A percentile compares a stretch with the other conserved stretches of the same genome.
Evolutionary conservation across 2,797 vertebrate species (phyloP).

Genomic region (Malacoraja senta): DNA sequence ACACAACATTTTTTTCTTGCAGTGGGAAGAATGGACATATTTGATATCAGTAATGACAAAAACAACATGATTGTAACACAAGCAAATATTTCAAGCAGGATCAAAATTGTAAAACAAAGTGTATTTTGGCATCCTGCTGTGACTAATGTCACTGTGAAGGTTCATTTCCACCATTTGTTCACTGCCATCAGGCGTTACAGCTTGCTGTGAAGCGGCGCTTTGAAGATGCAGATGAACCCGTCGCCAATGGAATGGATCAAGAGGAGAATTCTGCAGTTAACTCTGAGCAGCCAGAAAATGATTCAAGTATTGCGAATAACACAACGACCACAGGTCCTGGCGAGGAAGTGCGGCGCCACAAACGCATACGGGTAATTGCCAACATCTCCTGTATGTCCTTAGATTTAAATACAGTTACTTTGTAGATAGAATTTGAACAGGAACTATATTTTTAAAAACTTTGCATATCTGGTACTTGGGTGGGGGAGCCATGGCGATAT

Average conservation of each 20-base stretch:
- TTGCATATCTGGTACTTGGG: background rate
- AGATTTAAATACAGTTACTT: background rate
- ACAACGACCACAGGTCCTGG: slow-evolving; percentile 69
- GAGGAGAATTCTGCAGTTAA: slow-evolving; percentile 55
- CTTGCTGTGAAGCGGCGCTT: slow-evolving; percentile 72
- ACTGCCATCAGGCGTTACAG: slow-evolving; percentile 74
- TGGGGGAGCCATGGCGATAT: background rate
- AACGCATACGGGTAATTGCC: slow-evolving; percentile 78
- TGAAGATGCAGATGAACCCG: slow-evolving; percentile 61
- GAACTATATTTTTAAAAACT: too few species aligned
- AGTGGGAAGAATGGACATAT: background rate
- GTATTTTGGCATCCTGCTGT: background rate
- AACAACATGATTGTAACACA: too few species aligned
- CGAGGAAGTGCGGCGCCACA: slow-evolving; percentile 85
- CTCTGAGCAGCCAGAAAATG: slow-evolving; percentile 60
- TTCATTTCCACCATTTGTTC: background rate
- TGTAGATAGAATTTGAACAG: background rate
- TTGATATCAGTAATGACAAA: too few species aligned
- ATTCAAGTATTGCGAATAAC: slow-evolving; percentile 50
- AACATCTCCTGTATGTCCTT: fast-evolving
- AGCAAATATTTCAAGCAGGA: too few species aligned
- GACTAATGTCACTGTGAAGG: background rate
- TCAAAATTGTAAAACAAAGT: too few species aligned
- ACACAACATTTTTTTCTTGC: too few species aligned
- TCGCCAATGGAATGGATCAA: slow-evolving; percentile 76